Percentiles rank a stretch among this genome's conserved stretches.
phyloP scores from a whole-genome alignment of 2,888 invertebrate genomes.

The Cantharis nigra region DNA sequence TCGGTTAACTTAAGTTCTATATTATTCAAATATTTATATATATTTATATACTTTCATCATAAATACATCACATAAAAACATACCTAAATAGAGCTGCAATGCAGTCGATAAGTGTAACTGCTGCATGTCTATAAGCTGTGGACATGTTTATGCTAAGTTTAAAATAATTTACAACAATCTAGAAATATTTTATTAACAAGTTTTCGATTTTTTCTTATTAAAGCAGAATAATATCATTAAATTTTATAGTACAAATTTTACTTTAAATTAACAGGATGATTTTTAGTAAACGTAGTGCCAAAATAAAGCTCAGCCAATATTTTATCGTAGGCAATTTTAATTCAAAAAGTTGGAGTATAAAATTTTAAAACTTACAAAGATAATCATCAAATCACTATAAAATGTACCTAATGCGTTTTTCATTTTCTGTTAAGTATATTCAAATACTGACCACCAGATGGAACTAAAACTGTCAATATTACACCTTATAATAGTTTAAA shows the following conservation, averaged over 20 bases:
- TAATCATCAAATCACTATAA: not conserved
- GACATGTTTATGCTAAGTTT: conserved; percentile 18
- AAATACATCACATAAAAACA: conserved; percentile 37
- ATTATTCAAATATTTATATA: conserved; percentile 31
- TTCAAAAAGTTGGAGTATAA: not conserved
- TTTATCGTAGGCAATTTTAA: not conserved
- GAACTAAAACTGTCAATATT: not conserved
- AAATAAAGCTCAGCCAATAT: not conserved
- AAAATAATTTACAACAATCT: conserved; percentile 20
- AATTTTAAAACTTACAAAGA: not conserved
- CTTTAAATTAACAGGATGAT: not conserved
- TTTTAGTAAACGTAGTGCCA: not conserved
- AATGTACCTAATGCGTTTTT: not conserved
- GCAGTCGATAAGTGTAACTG: conserved; percentile 11
- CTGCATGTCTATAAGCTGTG: conserved; percentile 27
- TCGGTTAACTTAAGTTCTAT: conserved; percentile 26
- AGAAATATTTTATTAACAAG: conserved; percentile 4
- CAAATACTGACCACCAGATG: not conserved
- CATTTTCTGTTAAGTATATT: not conserved
- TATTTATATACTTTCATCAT: conserved; percentile 23
- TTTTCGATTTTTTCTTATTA: not conserved
- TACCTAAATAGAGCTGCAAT: conserved; percentile 29
- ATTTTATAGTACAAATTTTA: not conserved
- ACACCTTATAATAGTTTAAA: not conserved
- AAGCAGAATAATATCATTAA: not conserved